phyloP scores from a whole-genome alignment of 2,888 invertebrate species.

The Bimastos eiseni region DNA sequence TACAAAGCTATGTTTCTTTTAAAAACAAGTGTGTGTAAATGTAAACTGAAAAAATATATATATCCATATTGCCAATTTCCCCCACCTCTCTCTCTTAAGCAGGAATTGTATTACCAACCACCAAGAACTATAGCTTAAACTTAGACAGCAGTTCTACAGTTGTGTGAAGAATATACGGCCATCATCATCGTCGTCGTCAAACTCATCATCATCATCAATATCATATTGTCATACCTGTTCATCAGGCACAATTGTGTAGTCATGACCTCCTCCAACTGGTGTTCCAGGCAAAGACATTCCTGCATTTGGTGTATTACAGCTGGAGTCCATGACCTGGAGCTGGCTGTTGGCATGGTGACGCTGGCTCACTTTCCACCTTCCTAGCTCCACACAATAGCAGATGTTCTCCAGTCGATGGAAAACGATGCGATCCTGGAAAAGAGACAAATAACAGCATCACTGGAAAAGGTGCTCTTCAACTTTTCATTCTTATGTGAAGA shows the following conservation, averaged over 20 bases:
- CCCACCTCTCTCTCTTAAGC: not conserved
- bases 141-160: not conserved
- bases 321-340: constrained; percentile 35
- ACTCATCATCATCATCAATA: too few species aligned
- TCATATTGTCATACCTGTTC: not conserved
- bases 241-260: constrained; percentile 36
- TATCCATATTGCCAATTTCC: too few species aligned
- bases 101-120: not conserved
- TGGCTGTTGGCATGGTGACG: constrained; percentile 44
- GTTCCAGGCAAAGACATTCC: constrained; percentile 26
- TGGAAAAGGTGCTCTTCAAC: not conserved
- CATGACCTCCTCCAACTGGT: constrained; percentile 32
- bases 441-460: not conserved
- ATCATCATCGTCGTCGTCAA: too few species aligned
- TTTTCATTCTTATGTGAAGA: not conserved
- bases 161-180: too few species aligned
- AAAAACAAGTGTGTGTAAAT: too few species aligned
- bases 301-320: constrained; percentile 39
- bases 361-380: constrained; percentile 75
- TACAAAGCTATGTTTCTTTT: too few species aligned
- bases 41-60: not conserved
- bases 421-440: constrained; percentile 58
- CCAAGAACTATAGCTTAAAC: too few species aligned
- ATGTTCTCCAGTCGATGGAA: constrained; percentile 83
- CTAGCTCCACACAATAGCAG: constrained; percentile 86